A percentile compares a stretch with the other conserved stretches of the same genome.
These are phyloP conservation scores for Leucophenga maculata DNA, from an alignment of 2,888 invertebrate genomes.

Conservation along the genomic window DNA sequence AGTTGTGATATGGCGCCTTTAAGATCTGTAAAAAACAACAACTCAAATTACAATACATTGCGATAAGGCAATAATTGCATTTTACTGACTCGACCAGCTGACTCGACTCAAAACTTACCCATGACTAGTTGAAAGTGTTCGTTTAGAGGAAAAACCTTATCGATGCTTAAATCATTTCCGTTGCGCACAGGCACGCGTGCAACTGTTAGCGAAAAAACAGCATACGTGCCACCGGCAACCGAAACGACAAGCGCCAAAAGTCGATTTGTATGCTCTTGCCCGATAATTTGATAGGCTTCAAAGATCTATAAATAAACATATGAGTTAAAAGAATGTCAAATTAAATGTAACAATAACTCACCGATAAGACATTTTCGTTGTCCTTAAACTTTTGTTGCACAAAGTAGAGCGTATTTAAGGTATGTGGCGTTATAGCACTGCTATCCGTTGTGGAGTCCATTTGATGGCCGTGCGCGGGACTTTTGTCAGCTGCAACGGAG, in stretches of 20 bases:
- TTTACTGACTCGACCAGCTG: too few species aligned
- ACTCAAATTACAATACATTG: background rate
- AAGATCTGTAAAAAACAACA: constrained; percentile 45
- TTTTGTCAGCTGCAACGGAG: background rate
- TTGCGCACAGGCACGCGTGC: constrained; percentile 77
- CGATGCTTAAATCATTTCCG: constrained; percentile 84
- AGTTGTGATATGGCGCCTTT: constrained; percentile 63
- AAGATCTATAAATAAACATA: constrained; percentile 58
- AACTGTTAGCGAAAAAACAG: constrained; percentile 67
- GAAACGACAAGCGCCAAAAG: constrained; percentile 68
- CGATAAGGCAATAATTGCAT: background rate
- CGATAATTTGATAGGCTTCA: constrained; percentile 70
- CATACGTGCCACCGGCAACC: constrained; percentile 66
- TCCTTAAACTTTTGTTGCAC: constrained; percentile 70
- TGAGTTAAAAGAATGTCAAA: too few species aligned
- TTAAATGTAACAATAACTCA: too few species aligned
- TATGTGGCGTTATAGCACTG: constrained; percentile 23
- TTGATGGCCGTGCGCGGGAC: too few species aligned
- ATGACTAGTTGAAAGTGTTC: constrained; percentile 84
- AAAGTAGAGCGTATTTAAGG: constrained; percentile 48
- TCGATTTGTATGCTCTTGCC: constrained; percentile 66
- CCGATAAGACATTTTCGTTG: constrained; percentile 67
- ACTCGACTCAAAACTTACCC: too few species aligned
- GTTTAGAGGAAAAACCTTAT: constrained; percentile 86
- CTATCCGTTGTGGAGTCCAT: background rate